Conservation (phyloP, 64 coral and sea anemone species). For the Pocillopora verrucosa region DNA sequence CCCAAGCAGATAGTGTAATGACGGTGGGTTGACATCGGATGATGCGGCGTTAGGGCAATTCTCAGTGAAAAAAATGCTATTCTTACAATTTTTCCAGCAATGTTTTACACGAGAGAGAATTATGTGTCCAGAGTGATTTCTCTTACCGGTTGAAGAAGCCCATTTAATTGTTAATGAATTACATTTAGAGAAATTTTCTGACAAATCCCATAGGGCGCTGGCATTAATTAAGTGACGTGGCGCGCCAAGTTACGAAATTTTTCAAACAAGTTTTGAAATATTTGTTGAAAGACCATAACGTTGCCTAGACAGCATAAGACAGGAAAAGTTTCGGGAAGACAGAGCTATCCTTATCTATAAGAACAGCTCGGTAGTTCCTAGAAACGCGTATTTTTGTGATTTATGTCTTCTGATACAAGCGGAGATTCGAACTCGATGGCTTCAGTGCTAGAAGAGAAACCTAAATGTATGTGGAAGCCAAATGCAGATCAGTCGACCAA, state of each 20-base stretch:
- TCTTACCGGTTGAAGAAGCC: background rate
- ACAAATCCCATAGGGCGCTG: constrained; percentile 14
- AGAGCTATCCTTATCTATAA: background rate
- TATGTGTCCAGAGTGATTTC: too few species aligned
- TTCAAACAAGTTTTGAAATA: background rate
- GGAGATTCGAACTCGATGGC: constrained; percentile 47
- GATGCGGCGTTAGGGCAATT: background rate
- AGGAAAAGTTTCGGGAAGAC: background rate
- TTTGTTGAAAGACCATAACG: constrained; percentile 1
- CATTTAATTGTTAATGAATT: constrained; percentile 27
- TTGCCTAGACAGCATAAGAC: background rate
- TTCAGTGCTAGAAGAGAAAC: constrained; percentile 58
- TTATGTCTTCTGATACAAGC: background rate
- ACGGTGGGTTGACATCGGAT: background rate
- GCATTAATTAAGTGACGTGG: constrained; percentile 36
- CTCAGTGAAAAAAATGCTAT: background rate
- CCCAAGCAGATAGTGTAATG: background rate
- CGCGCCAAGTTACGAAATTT: constrained; percentile 50
- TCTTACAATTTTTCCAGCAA: background rate
- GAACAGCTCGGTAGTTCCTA: constrained; percentile 11
- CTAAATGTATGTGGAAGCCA: constrained; percentile 79
- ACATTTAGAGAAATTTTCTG: background rate
- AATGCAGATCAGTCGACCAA: constrained; percentile 53
- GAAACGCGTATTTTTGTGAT: background rate
- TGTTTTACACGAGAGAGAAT: too few species aligned